Evolutionary conservation across 2,888 invertebrate genomes (phyloP).

Genomic region (Sinopyrophorus schimmeli): DNA sequence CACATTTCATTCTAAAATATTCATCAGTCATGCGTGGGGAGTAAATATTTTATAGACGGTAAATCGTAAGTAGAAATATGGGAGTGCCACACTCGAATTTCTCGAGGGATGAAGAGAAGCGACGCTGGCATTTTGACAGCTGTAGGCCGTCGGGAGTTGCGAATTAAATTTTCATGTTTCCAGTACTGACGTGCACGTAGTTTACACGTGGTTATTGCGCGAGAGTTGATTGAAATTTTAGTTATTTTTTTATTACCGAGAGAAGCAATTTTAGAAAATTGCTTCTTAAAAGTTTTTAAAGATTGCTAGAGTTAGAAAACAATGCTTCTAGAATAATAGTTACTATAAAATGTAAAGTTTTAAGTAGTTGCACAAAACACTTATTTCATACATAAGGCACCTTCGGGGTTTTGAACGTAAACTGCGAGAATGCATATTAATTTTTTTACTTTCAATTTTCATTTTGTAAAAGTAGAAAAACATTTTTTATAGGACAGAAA

Average conservation of each 20-base stretch:
- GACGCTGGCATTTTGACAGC: constrained; percentile 38
- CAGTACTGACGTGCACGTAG: constrained; percentile 30
- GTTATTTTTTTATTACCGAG: constrained; percentile 6
- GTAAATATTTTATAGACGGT: constrained; percentile 40
- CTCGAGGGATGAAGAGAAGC: constrained; percentile 37
- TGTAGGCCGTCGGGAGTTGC: constrained; percentile 29
- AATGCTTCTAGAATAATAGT: too few relatives aligned
- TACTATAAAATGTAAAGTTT: too few relatives aligned
- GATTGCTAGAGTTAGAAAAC: too few relatives aligned
- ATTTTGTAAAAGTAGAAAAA: too few relatives aligned
- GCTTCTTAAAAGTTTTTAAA: too few relatives aligned
- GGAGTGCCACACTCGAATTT: constrained; percentile 34
- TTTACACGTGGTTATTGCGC: constrained; percentile 28
- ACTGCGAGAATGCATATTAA: too few relatives aligned
- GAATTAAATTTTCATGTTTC: constrained; percentile 33
- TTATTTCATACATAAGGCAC: too few relatives aligned
- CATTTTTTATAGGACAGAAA: too few relatives aligned
- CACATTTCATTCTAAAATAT: constrained; percentile 24
- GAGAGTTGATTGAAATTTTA: constrained; percentile 15
- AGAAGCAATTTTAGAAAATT: too few relatives aligned
- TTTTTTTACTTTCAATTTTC: too few relatives aligned
- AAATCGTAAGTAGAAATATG: constrained; percentile 35
- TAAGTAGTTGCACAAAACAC: too few relatives aligned
- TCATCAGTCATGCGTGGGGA: constrained; percentile 28
- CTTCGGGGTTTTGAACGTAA: too few relatives aligned